These are phyloP conservation scores for Pimephales promelas DNA, from an alignment of 2,113 vertebrate genomes.

Conservation along the genomic window DNA sequence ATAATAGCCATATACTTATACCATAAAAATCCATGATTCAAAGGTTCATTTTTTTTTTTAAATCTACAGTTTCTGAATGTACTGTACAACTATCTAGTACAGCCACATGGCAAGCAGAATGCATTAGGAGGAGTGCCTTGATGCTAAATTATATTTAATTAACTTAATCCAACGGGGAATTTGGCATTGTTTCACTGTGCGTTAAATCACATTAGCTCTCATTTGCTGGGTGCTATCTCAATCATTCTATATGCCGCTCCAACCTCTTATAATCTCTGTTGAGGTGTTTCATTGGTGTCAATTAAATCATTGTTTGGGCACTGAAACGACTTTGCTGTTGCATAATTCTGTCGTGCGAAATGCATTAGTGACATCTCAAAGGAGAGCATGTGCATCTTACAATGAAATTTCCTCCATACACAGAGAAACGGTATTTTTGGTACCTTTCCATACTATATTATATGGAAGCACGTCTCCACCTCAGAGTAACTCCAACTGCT, in stretches of 20 bases:
- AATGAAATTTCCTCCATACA: not conserved
- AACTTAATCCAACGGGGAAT: constrained; percentile 43
- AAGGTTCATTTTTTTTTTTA: not conserved
- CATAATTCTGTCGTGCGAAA: constrained; percentile 14
- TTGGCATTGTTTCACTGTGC: constrained; percentile 48
- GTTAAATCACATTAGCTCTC: constrained; percentile 48
- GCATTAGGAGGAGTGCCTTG: constrained; percentile 33
- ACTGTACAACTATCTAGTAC: constrained; percentile 12
- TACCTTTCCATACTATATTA: not conserved
- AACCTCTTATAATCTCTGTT: constrained; percentile 36
- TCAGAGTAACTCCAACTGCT: not conserved
- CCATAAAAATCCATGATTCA: too few relatives aligned
- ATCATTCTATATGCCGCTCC: constrained; percentile 44
- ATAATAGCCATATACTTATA: too few relatives aligned
- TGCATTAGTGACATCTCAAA: constrained; percentile 42
- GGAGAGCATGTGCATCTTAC: not conserved
- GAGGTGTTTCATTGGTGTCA: constrained; percentile 44
- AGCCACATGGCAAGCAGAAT: not conserved
- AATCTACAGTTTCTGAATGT: not conserved
- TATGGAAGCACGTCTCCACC: not conserved
- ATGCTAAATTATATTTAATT: constrained; percentile 45
- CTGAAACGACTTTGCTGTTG: constrained; percentile 23
- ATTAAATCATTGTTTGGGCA: constrained; percentile 40
- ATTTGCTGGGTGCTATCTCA: constrained; percentile 43
- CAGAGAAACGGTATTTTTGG: not conserved